Base-by-base conservation (phyloP, 1,140 invertebrate genomes). In the Drosophila mayri region DNA sequence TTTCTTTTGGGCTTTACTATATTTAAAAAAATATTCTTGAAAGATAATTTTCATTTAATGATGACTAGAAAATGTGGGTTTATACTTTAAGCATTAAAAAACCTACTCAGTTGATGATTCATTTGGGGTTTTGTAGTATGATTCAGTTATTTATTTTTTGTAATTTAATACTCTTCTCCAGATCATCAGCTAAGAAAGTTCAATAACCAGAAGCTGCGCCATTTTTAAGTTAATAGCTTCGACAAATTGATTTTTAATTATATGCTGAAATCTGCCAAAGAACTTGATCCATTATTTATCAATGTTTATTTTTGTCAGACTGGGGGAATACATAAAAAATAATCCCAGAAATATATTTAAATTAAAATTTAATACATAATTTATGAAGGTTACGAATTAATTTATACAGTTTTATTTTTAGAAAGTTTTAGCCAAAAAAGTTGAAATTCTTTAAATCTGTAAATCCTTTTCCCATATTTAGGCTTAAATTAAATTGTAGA, bases 151-250 rank as follows among this genome's bases (percentile, higher is more conserved):
- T 12, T 25, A 47, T 47, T 47, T 8, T 20, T 38, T 28, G 32
- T 16, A 55, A 62, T 14, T 54, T 28, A 18, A n/a, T 16, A 38
- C 22, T 11, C 20, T 22, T 38, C 20, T 38, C 4, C 14, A 38
- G 3, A 25, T 35, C 20, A 18, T 25, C 16, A 54, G 25, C 16
- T 61, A 32, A 22, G 32, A 59, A 59, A 60, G 61, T 61, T 61
- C 37, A 61, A 41, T 9, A 41, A 61, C 61, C 61, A 64, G 57
- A 25, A 62, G 62, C 38, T 25, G 52, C 2, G 52, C 52, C 52
- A 54, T 38, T 38, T 54, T 54, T n/a, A n/a, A 54, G 35, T 22
- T 54, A 54, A 54, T 38, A 25, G 32, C 52, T 38, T 54, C 52
- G 35, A 38, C 32, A 54, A 54, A 54, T 38, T 38, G 52, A n/a